Conservation (phyloP, 2,888 invertebrate species). For the Epinotia bilunana region DNA sequence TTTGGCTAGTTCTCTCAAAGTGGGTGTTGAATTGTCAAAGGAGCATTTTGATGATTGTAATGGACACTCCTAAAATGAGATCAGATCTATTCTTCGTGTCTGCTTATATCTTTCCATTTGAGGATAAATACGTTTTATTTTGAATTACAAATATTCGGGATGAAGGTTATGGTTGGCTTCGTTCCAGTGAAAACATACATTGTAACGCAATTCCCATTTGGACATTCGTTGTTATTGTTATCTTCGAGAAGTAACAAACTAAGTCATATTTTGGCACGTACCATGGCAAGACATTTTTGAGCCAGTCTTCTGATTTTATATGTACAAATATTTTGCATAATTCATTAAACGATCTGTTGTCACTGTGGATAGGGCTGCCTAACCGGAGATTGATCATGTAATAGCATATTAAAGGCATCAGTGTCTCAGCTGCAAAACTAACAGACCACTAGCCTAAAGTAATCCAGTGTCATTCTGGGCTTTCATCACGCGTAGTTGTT, state of each 20-base stretch:
- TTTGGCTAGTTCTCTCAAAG: slow-evolving; percentile 26
- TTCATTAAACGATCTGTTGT: background rate
- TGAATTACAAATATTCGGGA: slow-evolving; percentile 14
- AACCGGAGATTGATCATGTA: slow-evolving; percentile 33
- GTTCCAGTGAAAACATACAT: slow-evolving; percentile 23
- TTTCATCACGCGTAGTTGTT: background rate
- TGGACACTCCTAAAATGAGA: background rate
- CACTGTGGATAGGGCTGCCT: slow-evolving; percentile 11
- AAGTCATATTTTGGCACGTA: background rate
- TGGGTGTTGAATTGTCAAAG: slow-evolving; percentile 8
- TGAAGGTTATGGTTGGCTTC: slow-evolving; percentile 19
- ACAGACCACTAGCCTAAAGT: background rate
- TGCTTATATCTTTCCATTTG: background rate
- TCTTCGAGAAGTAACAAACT: slow-evolving; percentile 13
- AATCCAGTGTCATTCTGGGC: background rate
- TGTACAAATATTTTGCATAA: background rate
- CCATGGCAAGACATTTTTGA: background rate
- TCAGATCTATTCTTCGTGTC: background rate
- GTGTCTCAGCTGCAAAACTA: slow-evolving; percentile 63
- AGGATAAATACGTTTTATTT: slow-evolving; percentile 10
- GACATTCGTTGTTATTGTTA: slow-evolving; percentile 21
- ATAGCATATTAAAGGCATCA: slow-evolving; percentile 58
- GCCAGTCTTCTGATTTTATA: background rate
- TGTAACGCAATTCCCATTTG: slow-evolving; percentile 22
- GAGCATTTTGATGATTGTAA: background rate